Percentiles rank a stretch among this genome's conserved stretches.
phyloP scores from a whole-genome alignment of 2,888 invertebrate genomes.

The Lasioglossum calceatum region DNA sequence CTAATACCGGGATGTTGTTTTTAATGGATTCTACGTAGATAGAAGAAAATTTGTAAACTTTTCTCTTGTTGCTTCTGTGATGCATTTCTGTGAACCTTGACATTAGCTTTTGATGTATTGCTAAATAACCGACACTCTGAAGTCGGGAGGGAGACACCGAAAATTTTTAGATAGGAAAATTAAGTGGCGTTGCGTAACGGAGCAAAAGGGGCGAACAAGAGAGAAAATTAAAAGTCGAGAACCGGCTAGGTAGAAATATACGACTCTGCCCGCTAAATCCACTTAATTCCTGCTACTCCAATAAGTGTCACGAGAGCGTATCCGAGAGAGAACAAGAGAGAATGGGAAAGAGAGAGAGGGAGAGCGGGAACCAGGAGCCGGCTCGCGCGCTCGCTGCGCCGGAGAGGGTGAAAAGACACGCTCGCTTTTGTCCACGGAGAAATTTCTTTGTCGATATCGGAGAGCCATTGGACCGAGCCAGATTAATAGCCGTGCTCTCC shows the following conservation, averaged over 20 bases:
- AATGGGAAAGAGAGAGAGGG: neutral
- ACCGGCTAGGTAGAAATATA: slow-evolving; percentile 52
- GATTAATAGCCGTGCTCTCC: slow-evolving; percentile 70
- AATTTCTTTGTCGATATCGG: slow-evolving; percentile 73
- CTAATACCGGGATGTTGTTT: neutral
- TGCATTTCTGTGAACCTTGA: neutral
- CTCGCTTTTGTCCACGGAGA: slow-evolving; percentile 72
- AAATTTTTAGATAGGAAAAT: slow-evolving; percentile 52
- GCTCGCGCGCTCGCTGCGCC: neutral
- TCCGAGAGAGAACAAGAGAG: slow-evolving; percentile 18
- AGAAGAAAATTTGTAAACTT: too few relatives aligned
- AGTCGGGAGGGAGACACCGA: neutral
- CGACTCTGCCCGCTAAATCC: slow-evolving; percentile 63
- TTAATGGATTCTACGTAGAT: neutral
- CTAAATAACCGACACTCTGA: neutral
- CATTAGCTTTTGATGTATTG: neutral
- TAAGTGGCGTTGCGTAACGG: slow-evolving; percentile 49
- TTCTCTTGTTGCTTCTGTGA: too few relatives aligned
- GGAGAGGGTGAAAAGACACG: slow-evolving; percentile 61
- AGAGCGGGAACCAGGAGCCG: neutral
- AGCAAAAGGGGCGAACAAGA: slow-evolving; percentile 36
- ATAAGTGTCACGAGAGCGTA: slow-evolving; percentile 64
- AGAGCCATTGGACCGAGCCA: slow-evolving; percentile 69
- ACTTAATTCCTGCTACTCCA: slow-evolving; percentile 67
- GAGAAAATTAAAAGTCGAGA: slow-evolving; percentile 57